A percentile compares a stretch with the other conserved stretches of the same genome.
phyloP scores from a whole-genome alignment of 2,797 vertebrate species.

The Neosilurus mollespiculum region DNA sequence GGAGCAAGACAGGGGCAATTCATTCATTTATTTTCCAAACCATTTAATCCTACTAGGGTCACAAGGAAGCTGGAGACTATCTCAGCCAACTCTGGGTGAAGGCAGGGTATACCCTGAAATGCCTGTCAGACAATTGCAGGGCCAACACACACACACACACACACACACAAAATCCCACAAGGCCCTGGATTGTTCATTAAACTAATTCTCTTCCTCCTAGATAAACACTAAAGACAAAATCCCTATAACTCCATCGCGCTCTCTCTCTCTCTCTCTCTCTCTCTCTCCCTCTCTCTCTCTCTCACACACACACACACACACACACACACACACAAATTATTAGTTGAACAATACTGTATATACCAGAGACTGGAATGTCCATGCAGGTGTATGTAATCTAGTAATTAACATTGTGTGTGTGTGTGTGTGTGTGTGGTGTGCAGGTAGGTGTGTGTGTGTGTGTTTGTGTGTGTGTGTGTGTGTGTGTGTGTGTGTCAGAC shows the following conservation, averaged over 20 bases:
- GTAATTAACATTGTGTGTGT: background rate
- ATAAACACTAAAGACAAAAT: background rate
- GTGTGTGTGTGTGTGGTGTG: constrained; percentile 5
- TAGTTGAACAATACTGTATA: background rate
- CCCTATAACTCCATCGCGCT: background rate
- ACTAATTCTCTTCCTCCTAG: background rate
- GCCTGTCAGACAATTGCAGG: too few species aligned
- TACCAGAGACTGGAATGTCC: background rate
- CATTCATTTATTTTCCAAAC: too few species aligned
- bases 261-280: background rate
- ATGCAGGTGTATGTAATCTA: constrained; percentile 3
- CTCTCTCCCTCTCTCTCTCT: too few species aligned
- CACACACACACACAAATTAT: background rate
- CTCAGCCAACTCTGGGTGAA: too few species aligned
- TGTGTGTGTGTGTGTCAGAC: background rate
- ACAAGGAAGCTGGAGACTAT: too few species aligned
- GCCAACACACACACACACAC: too few species aligned
- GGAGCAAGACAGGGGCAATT: too few species aligned
- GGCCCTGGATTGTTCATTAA: background rate
- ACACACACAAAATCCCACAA: background rate
- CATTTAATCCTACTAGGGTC: too few species aligned
- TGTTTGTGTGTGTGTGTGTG: constrained; percentile 6
- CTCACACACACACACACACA: constrained; percentile 2
- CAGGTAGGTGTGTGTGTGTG: constrained; percentile 7
- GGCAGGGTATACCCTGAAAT: too few species aligned